Conservation (phyloP, 2,888 invertebrate genomes). For the Anthoptus insignis region DNA sequence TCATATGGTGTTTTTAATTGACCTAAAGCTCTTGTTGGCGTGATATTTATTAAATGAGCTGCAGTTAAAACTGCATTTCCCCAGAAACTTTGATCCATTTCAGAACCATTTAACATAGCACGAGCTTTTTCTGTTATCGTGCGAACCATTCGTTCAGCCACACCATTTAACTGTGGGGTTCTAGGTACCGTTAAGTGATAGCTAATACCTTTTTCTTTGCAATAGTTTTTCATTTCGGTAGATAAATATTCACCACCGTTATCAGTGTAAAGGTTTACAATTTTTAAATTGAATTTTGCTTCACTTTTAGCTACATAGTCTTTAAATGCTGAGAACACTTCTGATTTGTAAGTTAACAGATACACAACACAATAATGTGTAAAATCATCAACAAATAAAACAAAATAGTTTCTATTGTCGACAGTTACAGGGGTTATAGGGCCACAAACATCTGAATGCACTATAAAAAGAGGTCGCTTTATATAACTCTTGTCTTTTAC, state of each 20-base stretch:
- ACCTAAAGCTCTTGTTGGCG: slow-evolving; percentile 57
- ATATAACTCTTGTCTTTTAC: slow-evolving; percentile 52
- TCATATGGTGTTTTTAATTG: slow-evolving; percentile 56
- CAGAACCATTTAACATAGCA: slow-evolving; percentile 55
- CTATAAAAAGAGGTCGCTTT: slow-evolving; percentile 56
- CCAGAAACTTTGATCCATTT: slow-evolving; percentile 59
- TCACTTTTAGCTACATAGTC: slow-evolving; percentile 51
- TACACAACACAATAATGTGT: slow-evolving; percentile 59
- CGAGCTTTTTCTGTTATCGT: slow-evolving; percentile 63
- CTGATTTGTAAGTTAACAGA: slow-evolving; percentile 55
- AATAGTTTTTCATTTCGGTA: slow-evolving; percentile 52
- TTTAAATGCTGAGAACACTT: slow-evolving; percentile 52
- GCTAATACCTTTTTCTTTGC: slow-evolving; percentile 43
- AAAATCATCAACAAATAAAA: slow-evolving; percentile 59
- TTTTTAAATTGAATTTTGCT: slow-evolving; percentile 53
- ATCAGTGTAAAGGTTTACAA: slow-evolving; percentile 56
- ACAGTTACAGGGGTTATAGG: slow-evolving; percentile 57
- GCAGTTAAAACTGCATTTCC: slow-evolving; percentile 62
- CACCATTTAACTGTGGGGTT: neutral
- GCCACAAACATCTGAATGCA: slow-evolving; percentile 60
- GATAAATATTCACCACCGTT: slow-evolving; percentile 59
- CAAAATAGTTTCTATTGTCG: slow-evolving; percentile 58
- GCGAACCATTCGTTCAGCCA: slow-evolving; percentile 59
- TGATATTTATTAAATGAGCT: slow-evolving; percentile 60
- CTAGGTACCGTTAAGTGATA: slow-evolving; percentile 56